Evolutionary conservation across 2,113 vertebrate genomes (phyloP).

Genomic region (Accipiter virgatus): DNA sequence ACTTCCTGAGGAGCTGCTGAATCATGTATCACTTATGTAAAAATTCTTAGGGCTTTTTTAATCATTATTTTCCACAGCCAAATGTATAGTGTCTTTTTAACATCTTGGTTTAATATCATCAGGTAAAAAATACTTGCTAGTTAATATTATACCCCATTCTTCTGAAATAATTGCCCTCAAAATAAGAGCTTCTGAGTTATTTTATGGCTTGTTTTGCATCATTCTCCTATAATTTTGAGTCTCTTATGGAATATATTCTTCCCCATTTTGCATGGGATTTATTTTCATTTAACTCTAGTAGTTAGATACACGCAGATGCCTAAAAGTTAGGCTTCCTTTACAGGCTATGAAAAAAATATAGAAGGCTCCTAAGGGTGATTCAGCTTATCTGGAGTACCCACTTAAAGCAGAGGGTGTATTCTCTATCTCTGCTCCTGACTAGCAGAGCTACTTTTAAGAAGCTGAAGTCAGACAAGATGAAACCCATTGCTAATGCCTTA

Average conservation of each 20-base stretch:
- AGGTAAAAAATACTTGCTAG: not conserved
- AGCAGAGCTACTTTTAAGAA: not conserved
- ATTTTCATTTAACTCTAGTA: not conserved
- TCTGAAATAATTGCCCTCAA: not conserved
- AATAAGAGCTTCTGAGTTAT: not conserved
- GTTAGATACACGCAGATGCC: not conserved
- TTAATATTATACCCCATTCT: not conserved
- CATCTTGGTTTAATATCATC: not conserved
- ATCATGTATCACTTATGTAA: not conserved
- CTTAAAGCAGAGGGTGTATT: not conserved
- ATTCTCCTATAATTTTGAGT: not conserved
- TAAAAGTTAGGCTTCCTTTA: not conserved
- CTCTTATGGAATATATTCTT: not conserved
- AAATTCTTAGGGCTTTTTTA: not conserved
- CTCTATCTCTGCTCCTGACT: not conserved
- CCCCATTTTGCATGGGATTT: not conserved
- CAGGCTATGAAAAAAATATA: not conserved
- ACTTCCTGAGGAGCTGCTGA: not conserved
- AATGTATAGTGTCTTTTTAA: not conserved
- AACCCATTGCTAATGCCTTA: not conserved
- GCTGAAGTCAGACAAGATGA: not conserved
- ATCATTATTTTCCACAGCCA: not conserved
- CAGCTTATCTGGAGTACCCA: not conserved
- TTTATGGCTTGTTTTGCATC: not conserved
- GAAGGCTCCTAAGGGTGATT: not conserved